phyloP scores from a whole-genome alignment of 2,888 invertebrate species.

The Plusia festucae region DNA sequence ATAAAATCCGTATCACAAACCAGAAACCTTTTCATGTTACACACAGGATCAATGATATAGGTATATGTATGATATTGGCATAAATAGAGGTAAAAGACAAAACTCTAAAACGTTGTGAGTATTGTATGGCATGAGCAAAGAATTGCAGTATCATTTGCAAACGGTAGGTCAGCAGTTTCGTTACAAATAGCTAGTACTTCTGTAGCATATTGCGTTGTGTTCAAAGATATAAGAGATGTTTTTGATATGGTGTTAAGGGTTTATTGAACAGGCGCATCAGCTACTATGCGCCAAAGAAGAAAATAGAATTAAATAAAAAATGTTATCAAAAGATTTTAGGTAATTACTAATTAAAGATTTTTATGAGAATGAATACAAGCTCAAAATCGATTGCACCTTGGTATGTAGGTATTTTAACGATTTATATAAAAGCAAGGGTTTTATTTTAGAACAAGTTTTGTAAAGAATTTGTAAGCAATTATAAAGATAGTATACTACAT shows the following conservation, averaged over 20 bases:
- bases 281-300: too few relatives aligned
- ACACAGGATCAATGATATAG: conserved; percentile 7
- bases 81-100: conserved; percentile 26
- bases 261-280: neutral
- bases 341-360: too few relatives aligned
- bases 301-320: too few relatives aligned
- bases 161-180: conserved; percentile 47
- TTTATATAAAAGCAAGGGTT: too few relatives aligned
- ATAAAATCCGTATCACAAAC: neutral
- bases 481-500: too few relatives aligned
- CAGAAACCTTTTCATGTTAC: neutral
- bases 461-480: too few relatives aligned
- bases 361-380: too few relatives aligned
- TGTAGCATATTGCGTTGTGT: neutral
- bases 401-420: too few relatives aligned
- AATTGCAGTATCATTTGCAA: conserved; percentile 55
- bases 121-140: conserved; percentile 35
- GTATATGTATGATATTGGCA: conserved; percentile 14
- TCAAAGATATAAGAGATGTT: neutral
- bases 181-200: conserved; percentile 15
- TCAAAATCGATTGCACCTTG: too few relatives aligned
- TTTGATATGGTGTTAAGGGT: neutral
- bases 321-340: too few relatives aligned
- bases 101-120: conserved; percentile 32
- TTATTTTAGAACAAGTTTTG: too few relatives aligned